Evolutionary conservation across 1,140 invertebrate species (phyloP).

Genomic region (Drosophila arawakana): DNA sequence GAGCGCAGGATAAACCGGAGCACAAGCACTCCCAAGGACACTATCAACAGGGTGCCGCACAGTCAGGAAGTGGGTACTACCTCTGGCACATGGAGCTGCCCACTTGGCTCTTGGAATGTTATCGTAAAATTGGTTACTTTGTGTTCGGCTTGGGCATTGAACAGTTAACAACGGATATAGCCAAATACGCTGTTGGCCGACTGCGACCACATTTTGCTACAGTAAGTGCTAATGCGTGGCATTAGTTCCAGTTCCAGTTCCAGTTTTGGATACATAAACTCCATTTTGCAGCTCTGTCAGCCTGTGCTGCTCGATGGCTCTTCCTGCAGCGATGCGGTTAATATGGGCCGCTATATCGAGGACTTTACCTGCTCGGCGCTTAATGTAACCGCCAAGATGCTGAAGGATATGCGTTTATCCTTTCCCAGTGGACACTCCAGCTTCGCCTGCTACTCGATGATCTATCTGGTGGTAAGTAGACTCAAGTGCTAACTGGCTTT

Average conservation of each 20-base stretch:
- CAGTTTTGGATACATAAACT: neutral
- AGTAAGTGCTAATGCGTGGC: slow-evolving; percentile 74
- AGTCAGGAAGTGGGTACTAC: slow-evolving; percentile 54
- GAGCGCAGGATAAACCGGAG: slow-evolving; percentile 55
- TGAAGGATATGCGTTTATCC: slow-evolving; percentile 91
- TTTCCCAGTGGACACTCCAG: slow-evolving; percentile 94
- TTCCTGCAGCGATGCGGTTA: slow-evolving; percentile 86
- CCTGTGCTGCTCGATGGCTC: slow-evolving; percentile 86
- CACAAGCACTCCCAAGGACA: slow-evolving; percentile 30
- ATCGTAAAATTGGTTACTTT: slow-evolving; percentile 91
- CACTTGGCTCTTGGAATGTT: slow-evolving; percentile 89
- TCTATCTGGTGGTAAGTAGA: slow-evolving; percentile 90
- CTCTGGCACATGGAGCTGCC: slow-evolving; percentile 87
- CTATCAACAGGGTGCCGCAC: neutral
- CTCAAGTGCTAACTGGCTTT: neutral
- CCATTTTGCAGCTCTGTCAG: slow-evolving; percentile 86
- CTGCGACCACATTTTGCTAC: slow-evolving; percentile 95
- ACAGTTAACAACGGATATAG: slow-evolving; percentile 94
- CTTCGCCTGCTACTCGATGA: slow-evolving; percentile 91
- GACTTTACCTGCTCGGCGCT: slow-evolving; percentile 87
- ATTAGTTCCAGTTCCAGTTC: neutral
- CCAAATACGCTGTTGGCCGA: slow-evolving; percentile 95
- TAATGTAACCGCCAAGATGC: slow-evolving; percentile 85
- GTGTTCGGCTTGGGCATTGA: slow-evolving; percentile 92
- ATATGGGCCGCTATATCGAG: slow-evolving; percentile 88